These are phyloP conservation scores for Cephalotes varians DNA, from an alignment of 2,888 invertebrate genomes.

Conservation along the genomic window DNA sequence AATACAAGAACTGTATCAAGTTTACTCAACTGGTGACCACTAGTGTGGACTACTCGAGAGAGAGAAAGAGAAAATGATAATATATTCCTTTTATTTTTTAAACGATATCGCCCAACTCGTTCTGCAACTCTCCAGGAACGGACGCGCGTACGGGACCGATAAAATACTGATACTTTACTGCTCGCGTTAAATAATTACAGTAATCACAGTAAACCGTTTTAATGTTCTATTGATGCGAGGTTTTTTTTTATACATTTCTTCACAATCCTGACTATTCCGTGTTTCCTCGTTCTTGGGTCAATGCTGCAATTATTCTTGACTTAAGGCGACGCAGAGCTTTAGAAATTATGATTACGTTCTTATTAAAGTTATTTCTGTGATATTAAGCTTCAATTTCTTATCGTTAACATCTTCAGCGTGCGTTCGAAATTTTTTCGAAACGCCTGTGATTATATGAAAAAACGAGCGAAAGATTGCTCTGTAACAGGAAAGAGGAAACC, in stretches of 20 bases:
- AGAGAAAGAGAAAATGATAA: not conserved
- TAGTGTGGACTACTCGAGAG: not conserved
- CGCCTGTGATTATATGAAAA: not conserved
- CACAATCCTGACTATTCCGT: not conserved
- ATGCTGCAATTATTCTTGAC: not conserved
- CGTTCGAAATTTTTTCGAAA: not conserved
- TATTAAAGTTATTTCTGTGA: not conserved
- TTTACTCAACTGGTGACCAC: not conserved
- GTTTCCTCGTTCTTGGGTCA: not conserved
- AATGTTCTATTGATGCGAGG: not conserved
- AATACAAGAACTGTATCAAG: not conserved
- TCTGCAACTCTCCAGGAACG: not conserved
- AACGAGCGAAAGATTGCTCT: not conserved
- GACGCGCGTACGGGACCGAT: not conserved
- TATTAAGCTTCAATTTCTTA: not conserved
- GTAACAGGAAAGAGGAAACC: not conserved
- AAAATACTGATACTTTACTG: conserved; percentile 1
- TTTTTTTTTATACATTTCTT: not conserved
- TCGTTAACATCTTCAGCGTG: conserved; percentile 11
- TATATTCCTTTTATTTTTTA: conserved; percentile 11
- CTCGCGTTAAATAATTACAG: conserved; percentile 18
- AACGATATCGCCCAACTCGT: conserved; percentile 4
- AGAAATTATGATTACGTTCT: not conserved
- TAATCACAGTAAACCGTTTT: conserved; percentile 17
- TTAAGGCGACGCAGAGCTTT: not conserved